Evolutionary conservation across 2,113 vertebrate species (phyloP).

Genomic region (Vidua macroura): DNA sequence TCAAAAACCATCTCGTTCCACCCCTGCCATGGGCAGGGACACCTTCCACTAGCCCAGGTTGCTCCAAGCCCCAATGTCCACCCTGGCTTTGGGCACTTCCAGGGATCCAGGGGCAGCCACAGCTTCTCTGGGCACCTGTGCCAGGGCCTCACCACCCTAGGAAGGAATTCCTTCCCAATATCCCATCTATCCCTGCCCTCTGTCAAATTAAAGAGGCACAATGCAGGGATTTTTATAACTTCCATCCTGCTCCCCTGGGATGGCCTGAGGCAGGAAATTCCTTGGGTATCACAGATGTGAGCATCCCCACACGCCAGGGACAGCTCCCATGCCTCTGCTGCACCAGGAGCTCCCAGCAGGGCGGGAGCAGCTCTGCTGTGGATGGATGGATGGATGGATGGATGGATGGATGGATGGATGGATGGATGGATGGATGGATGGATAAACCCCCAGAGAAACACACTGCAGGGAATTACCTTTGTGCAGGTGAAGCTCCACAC

Average conservation of each 20-base stretch:
- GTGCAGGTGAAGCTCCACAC: not conserved
- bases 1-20: not conserved
- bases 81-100: not conserved
- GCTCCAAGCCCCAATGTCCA: not conserved
- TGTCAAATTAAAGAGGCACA: not conserved
- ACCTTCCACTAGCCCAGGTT: rapidly evolving
- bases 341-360: not conserved
- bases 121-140: not conserved
- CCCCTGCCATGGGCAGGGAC: not conserved
- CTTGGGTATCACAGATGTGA: not conserved
- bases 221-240: not conserved
- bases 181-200: not conserved
- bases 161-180: not conserved
- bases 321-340: not conserved
- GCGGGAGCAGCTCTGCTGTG: rapidly evolving
- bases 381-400: not conserved
- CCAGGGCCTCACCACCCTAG: rapidly evolving
- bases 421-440: not conserved
- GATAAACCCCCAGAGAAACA: not conserved
- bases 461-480: not conserved
- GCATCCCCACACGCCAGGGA: rapidly evolving
- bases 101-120: not conserved
- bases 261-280: rapidly evolving
- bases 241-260: not conserved
- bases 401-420: not conserved